Conservation (phyloP, 2,888 invertebrate species). For the Drosophila paramelanica region DNA sequence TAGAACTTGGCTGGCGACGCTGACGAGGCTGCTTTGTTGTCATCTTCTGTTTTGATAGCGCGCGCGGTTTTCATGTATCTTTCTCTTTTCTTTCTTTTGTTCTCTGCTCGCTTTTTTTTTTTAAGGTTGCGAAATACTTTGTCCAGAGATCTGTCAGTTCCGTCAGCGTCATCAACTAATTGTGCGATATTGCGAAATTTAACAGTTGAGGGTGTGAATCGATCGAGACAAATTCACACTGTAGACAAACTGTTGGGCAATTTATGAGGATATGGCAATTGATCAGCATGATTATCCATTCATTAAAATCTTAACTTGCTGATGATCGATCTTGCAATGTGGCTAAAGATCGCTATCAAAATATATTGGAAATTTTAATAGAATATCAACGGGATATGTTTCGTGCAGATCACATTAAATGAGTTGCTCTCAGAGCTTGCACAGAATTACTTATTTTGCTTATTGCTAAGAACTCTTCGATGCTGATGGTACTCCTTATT, state of each 20-base stretch:
- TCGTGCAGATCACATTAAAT: slow-evolving; percentile 29
- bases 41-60: slow-evolving; percentile 65
- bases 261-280: slow-evolving; percentile 20
- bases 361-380: no score
- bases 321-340: neutral
- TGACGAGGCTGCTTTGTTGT: slow-evolving; percentile 71
- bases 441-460: slow-evolving; percentile 32
- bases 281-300: slow-evolving; percentile 32
- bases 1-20: slow-evolving; percentile 60
- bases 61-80: slow-evolving; percentile 38
- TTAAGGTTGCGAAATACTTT: slow-evolving; percentile 48
- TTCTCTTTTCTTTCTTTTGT: slow-evolving; percentile 3
- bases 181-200: slow-evolving; percentile 53
- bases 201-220: slow-evolving; percentile 55
- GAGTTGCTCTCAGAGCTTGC: slow-evolving; percentile 33
- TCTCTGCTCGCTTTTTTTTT: neutral
- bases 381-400: neutral
- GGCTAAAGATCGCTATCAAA: no score
- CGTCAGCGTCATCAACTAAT: slow-evolving; percentile 57
- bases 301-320: neutral
- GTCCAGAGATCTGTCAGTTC: slow-evolving; percentile 23
- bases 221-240: slow-evolving; percentile 24
- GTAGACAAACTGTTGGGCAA: slow-evolving; percentile 22
- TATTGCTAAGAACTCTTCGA: slow-evolving; percentile 20
- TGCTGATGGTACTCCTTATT: slow-evolving; percentile 37